These are phyloP conservation scores for Prosopocoilus inquinatus DNA, from an alignment of 2,888 invertebrate genomes.

Conservation along the genomic window DNA sequence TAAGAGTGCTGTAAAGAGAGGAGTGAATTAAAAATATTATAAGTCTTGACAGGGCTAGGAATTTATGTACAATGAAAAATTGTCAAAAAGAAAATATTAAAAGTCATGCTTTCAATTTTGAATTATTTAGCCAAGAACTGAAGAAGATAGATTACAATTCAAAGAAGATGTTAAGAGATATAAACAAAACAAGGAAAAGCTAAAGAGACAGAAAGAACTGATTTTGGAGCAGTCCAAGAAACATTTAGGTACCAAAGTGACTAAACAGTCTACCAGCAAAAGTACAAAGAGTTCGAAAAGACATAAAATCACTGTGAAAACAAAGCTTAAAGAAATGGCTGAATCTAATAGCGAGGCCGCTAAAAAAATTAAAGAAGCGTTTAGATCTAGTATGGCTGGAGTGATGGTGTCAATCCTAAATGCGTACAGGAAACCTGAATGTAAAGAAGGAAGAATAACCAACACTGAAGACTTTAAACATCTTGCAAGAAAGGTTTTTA, in stretches of 20 bases:
- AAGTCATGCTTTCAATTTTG: neutral
- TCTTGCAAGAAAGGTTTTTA: slow-evolving; percentile 80
- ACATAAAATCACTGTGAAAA: slow-evolving; percentile 37
- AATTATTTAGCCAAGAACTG: slow-evolving; percentile 68
- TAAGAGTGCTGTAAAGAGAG: no score
- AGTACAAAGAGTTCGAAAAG: slow-evolving; percentile 34
- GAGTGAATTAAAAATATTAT: neutral
- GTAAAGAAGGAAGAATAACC: slow-evolving; percentile 79
- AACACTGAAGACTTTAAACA: slow-evolving; percentile 93
- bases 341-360: slow-evolving; percentile 55
- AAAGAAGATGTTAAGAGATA: slow-evolving; percentile 71
- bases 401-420: slow-evolving; percentile 85
- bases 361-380: slow-evolving; percentile 79
- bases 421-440: slow-evolving; percentile 83
- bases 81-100: neutral
- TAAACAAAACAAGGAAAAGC: slow-evolving; percentile 76
- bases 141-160: slow-evolving; percentile 71
- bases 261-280: slow-evolving; percentile 25
- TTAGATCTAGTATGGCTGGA: slow-evolving; percentile 75
- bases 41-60: neutral
- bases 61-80: neutral
- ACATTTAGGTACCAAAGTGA: slow-evolving; percentile 46
- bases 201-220: slow-evolving; percentile 65
- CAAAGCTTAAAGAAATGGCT: slow-evolving; percentile 44
- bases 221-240: slow-evolving; percentile 53